A percentile compares a stretch with the other conserved stretches of the same genome.
phyloP scores from a whole-genome alignment of 2,113 vertebrate genomes.

The Brienomyrus brachyistius region DNA sequence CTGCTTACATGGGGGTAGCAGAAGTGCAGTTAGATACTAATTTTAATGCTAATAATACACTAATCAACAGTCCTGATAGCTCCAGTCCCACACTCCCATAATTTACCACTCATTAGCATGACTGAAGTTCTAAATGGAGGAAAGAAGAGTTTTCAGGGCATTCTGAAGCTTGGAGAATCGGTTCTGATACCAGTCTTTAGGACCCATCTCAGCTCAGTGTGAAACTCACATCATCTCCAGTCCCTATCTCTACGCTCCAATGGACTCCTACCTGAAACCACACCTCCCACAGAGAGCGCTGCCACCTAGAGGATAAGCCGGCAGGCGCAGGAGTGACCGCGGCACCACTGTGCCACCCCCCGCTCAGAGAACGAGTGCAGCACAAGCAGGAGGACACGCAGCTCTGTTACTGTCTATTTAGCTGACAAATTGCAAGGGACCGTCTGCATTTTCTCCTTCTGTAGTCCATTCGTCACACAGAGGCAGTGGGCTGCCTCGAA shows the following conservation, averaged over 20 bases:
- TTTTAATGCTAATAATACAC: not conserved
- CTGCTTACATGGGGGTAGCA: not conserved
- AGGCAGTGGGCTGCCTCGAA: slow-evolving; percentile 26
- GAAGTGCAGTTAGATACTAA: not conserved
- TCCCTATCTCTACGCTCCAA: not conserved
- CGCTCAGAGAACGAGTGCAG: not conserved
- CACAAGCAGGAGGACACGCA: not conserved
- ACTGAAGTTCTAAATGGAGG: not conserved
- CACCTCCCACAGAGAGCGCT: not conserved
- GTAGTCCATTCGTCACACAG: slow-evolving; percentile 30
- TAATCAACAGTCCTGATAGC: not conserved
- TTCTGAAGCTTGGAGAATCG: not conserved
- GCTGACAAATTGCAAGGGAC: slow-evolving; percentile 4
- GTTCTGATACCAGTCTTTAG: not conserved
- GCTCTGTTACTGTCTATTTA: not conserved
- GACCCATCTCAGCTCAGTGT: not conserved
- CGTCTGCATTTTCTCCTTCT: not conserved
- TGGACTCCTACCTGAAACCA: not conserved
- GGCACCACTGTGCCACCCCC: not conserved
- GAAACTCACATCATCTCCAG: not conserved
- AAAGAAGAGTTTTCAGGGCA: not conserved
- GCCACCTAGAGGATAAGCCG: not conserved
- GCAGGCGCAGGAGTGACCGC: not conserved
- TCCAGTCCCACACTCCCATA: not conserved
- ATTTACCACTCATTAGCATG: not conserved